These are phyloP conservation scores for Enhydra lutris DNA, from an alignment of 2,113 vertebrate genomes.

Conservation along the genomic window DNA sequence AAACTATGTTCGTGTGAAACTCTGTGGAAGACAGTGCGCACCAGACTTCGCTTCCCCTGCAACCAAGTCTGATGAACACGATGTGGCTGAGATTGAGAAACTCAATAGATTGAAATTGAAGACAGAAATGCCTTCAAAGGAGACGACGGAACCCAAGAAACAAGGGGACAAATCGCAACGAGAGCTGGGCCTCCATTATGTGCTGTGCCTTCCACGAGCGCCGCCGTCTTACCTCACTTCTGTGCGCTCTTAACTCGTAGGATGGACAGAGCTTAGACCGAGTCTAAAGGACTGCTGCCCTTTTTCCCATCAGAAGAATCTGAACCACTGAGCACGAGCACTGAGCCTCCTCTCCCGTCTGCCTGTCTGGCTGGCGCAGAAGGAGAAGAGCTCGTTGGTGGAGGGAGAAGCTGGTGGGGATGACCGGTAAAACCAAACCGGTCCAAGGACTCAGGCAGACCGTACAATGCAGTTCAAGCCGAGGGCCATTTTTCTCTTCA, in stretches of 20 bases:
- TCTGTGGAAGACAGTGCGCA: background rate
- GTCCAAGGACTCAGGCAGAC: background rate
- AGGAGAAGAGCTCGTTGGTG: background rate
- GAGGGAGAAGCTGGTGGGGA: background rate
- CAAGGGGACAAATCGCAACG: background rate
- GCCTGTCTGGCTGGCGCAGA: background rate
- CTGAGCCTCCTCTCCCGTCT: background rate
- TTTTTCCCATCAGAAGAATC: background rate
- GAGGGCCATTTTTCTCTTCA: background rate
- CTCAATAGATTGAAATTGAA: background rate
- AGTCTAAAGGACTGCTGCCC: background rate
- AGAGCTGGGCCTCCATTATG: background rate
- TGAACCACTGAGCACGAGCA: background rate
- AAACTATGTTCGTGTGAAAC: background rate
- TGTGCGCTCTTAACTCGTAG: too few species aligned
- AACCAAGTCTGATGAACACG: background rate
- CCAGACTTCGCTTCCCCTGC: background rate
- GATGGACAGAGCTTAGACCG: background rate
- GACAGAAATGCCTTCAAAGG: background rate
- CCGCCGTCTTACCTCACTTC: background rate
- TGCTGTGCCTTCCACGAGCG: background rate
- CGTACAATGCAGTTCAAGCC: background rate
- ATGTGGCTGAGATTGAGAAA: background rate
- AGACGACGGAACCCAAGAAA: background rate
- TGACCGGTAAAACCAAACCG: background rate